Evolutionary conservation across 64 coral and sea anemone genomes (phyloP).

Genomic region (Stichodactyla helianthus): DNA sequence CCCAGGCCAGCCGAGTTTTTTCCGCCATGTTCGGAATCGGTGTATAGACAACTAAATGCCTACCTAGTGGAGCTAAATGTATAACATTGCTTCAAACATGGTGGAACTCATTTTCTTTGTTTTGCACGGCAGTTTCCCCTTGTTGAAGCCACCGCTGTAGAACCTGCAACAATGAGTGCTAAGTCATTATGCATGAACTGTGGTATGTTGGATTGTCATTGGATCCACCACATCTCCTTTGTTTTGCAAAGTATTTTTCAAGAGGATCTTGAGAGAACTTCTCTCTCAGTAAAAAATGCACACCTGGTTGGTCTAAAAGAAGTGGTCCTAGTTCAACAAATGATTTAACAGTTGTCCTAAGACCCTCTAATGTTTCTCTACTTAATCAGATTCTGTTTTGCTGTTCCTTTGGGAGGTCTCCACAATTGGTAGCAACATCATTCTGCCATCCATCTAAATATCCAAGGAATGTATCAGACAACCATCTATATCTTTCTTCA

Average conservation of each 20-base stretch:
- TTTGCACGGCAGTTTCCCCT: too few relatives aligned
- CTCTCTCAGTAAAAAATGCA: not conserved
- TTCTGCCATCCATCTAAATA: not conserved
- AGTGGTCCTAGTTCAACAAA: slow-evolving; percentile 9
- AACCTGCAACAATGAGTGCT: not conserved
- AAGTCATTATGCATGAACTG: slow-evolving; percentile 12
- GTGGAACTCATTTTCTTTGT: too few relatives aligned
- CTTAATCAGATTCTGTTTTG: not conserved
- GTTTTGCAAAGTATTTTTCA: slow-evolving; percentile 8
- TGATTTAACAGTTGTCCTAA: not conserved
- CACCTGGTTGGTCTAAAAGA: not conserved
- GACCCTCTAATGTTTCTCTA: too few relatives aligned
- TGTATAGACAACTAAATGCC: too few relatives aligned
- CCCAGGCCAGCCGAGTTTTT: too few relatives aligned
- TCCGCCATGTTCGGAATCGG: too few relatives aligned
- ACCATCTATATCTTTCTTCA: not conserved
- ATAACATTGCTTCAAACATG: too few relatives aligned
- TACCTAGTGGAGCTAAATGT: too few relatives aligned
- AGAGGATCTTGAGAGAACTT: slow-evolving; percentile 22
- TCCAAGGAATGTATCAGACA: slow-evolving; percentile 13
- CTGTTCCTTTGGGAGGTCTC: not conserved
- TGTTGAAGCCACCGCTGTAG: too few relatives aligned
- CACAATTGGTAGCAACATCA: not conserved
- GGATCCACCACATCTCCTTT: slow-evolving; percentile 6
- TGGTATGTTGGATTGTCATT: slow-evolving; percentile 15